Evolutionary conservation across 2,888 invertebrate genomes (phyloP), one percentile per base, ranked within the genome.

Genomic region (Bombylius discolor): DNA sequence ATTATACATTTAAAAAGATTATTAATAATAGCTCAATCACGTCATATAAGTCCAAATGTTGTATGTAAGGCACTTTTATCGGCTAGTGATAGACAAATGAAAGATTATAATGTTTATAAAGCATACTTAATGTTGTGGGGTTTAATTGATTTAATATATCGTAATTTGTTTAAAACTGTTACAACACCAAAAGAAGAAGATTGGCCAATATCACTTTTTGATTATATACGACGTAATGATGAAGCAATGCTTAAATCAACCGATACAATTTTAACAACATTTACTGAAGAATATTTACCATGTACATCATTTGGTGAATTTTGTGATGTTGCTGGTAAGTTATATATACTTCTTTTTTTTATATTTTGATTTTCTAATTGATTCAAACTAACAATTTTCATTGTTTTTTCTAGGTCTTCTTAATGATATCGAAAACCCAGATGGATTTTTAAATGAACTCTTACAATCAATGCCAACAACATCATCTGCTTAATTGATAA

Each of bases 141-240:
- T 7, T 77, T 97, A 58, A 77, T 96, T 47, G 89, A 95, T 72
- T 83, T 84, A 64, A 81, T 95, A 47, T 95, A 93, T 70, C 81
- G 79, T 54, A 82, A 85, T 65, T 84, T 94, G 73, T 94, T 94
- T 72, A 91, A 90, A 83, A 88, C 90, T 65, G 71, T 74, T 82
- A 83, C 79, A 70, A 83, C 87, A 47, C 79, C 79, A 53, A 83
- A 86, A 47, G 85, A 86, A 60, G 89, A 90, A 63, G 89, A 89
- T 64, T 97, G 97, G 97, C 85, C 95, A 34, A 80, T 85, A 49
- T 84, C 85, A 59, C 77, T 97, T 55, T 95, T 95, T 31, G 94
- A 95, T 71, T 94, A 88, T 71, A 90, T 97, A 67, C 85, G 97
- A 4, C 87, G 92, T 72, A 94, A 92, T 75, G 97, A 98, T 77